Evolutionary conservation across 2,888 invertebrate species (phyloP).

Genomic region (Tenodera sinensis): DNA sequence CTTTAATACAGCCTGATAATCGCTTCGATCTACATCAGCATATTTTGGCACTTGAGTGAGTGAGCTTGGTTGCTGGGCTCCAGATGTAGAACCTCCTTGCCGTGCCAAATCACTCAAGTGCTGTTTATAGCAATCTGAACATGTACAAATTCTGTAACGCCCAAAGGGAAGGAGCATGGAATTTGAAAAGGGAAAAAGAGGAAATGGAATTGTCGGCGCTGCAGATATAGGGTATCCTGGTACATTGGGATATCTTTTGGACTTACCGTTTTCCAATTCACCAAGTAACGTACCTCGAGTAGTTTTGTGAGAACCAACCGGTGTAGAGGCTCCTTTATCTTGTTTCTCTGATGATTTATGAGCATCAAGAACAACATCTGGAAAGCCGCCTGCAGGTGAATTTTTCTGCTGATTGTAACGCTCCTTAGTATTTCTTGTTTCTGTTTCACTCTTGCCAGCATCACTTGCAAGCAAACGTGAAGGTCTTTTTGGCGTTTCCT

Average conservation of each 20-base stretch:
- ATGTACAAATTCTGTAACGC: background rate
- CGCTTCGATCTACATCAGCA: background rate
- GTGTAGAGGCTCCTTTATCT: background rate
- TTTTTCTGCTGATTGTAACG: background rate
- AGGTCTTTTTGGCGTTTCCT: background rate
- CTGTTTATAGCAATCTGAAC: background rate
- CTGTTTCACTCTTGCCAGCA: background rate
- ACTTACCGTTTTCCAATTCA: conserved; percentile 2
- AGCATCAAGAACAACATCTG: conserved; percentile 1
- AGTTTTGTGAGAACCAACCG: background rate
- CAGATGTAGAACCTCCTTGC: background rate
- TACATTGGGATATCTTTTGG: background rate
- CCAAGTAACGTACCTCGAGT: conserved; percentile 21
- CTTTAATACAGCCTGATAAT: background rate
- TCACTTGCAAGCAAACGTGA: background rate
- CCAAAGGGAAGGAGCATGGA: background rate
- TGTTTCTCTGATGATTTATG: background rate
- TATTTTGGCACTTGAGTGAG: background rate
- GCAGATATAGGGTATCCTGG: background rate
- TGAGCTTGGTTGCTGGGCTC: background rate
- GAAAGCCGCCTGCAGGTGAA: background rate
- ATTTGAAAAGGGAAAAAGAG: background rate
- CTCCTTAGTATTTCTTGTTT: background rate
- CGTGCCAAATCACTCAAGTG: background rate
- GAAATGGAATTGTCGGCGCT: background rate